Percentiles rank a stretch among this genome's conserved stretches.
These are phyloP conservation scores for Hippotragus niger DNA, from an alignment of 2,113 vertebrate species.

Conservation along the genomic window DNA sequence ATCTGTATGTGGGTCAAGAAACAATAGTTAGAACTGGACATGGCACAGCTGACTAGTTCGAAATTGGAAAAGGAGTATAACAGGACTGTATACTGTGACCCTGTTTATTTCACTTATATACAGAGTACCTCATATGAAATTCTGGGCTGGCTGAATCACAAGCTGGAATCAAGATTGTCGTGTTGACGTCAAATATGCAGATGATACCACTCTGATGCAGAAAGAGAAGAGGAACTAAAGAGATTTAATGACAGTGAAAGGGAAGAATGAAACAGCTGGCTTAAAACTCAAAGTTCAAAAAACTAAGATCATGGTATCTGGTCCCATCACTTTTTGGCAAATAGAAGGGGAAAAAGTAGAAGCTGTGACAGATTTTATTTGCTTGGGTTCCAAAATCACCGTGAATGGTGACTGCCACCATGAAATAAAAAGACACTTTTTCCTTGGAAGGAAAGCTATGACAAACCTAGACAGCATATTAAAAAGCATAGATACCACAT, in stretches of 20 bases:
- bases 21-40: not conserved
- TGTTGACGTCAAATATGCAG: not conserved
- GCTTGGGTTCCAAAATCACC: not conserved
- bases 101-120: not conserved
- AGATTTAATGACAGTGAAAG: not conserved
- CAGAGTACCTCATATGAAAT: not conserved
- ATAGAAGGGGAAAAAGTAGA: not conserved
- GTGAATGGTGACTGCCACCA: not conserved
- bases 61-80: not conserved
- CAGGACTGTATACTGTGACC: not conserved
- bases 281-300: not conserved
- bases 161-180: not conserved
- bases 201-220: not conserved
- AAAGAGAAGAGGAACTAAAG: not conserved
- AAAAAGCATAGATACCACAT: not conserved
- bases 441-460: not conserved
- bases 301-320: not conserved
- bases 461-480: not conserved
- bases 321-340: not conserved
- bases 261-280: not conserved
- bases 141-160: not conserved
- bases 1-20: not conserved
- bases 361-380: not conserved
- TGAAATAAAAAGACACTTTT: not conserved
- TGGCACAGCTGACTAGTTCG: accelerated